Conservation (phyloP, 2,888 invertebrate species). For the Drosophila paranaensis region DNA sequence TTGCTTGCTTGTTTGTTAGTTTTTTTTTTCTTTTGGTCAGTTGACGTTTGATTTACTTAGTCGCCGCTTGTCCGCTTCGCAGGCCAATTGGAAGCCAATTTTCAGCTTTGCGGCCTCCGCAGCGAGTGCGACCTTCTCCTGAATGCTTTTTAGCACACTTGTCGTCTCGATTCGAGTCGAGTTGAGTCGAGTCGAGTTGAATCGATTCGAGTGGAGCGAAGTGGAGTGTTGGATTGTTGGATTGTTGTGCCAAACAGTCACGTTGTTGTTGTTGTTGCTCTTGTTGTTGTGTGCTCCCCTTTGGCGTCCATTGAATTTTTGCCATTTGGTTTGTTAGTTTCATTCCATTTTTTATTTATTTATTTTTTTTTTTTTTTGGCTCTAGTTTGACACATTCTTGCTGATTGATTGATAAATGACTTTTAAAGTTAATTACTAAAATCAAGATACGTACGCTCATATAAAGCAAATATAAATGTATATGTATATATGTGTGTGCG, state of each 20-base stretch:
- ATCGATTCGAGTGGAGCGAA: constrained; percentile 27
- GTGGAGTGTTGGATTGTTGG: constrained; percentile 17
- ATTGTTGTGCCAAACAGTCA: constrained; percentile 17
- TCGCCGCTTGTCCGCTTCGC: constrained; percentile 63
- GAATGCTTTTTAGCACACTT: constrained; percentile 70
- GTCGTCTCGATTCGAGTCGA: constrained; percentile 45
- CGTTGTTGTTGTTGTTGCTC: constrained; percentile 11
- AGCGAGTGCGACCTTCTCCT: constrained; percentile 60
- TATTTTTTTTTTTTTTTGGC: constrained; percentile 2
- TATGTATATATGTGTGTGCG: no score
- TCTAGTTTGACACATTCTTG: constrained; percentile 64
- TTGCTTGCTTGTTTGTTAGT: no score
- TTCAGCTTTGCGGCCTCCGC: constrained; percentile 59
- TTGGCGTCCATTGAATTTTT: constrained; percentile 34
- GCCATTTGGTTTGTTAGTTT: constrained; percentile 34
- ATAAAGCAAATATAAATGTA: neutral
- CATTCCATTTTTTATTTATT: neutral
- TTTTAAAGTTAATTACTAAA: constrained; percentile 70
- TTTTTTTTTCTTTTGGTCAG: constrained; percentile 34
- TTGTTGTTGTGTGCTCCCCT: constrained; percentile 11
- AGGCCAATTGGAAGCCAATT: constrained; percentile 78
- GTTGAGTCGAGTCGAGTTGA: constrained; percentile 23
- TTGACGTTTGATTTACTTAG: constrained; percentile 66
- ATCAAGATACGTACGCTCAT: constrained; percentile 40
- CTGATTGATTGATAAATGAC: constrained; percentile 76